Percentiles rank a stretch among this genome's conserved stretches.
Conservation (phyloP, 92 coral and sea anemone genomes). For the Metridium senile region DNA sequence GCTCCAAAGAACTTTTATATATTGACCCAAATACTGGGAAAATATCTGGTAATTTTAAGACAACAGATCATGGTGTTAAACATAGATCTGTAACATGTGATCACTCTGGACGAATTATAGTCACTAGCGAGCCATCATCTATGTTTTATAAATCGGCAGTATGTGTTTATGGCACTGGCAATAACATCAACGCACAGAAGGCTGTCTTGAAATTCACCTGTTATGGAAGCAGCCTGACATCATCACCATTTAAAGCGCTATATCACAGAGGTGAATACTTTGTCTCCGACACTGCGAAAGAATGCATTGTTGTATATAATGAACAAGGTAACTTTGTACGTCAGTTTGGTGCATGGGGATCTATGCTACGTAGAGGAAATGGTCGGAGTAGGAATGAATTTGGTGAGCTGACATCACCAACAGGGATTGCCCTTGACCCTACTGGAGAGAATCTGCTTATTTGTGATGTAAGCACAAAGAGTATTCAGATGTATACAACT, state of each 20-base stretch:
- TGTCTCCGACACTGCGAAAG: slow-evolving; percentile 52
- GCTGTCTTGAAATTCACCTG: slow-evolving; percentile 43
- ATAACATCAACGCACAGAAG: slow-evolving; percentile 22
- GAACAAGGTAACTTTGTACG: slow-evolving; percentile 43
- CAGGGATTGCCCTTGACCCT: slow-evolving; percentile 35
- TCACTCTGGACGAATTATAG: slow-evolving; percentile 30
- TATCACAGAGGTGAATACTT: slow-evolving; percentile 52
- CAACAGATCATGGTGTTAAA: slow-evolving; percentile 45
- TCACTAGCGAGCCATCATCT: slow-evolving; percentile 48
- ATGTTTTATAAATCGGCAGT: slow-evolving; percentile 48
- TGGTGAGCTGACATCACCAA: slow-evolving; percentile 52
- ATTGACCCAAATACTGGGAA: slow-evolving; percentile 43
- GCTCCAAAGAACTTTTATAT: slow-evolving; percentile 39
- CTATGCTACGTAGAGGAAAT: slow-evolving; percentile 40
- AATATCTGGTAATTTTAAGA: slow-evolving; percentile 34
- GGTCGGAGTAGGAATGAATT: slow-evolving; percentile 35
- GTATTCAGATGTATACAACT: slow-evolving; percentile 52
- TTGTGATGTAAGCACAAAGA: slow-evolving; percentile 52
- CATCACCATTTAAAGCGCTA: slow-evolving; percentile 46
- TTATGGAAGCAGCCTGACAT: slow-evolving; percentile 47
- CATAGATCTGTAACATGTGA: slow-evolving; percentile 49
- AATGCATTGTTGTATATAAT: slow-evolving; percentile 44
- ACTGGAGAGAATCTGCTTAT: slow-evolving; percentile 32
- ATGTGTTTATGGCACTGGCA: slow-evolving; percentile 31
- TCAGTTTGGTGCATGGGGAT: slow-evolving; percentile 56